Percentiles rank a stretch among this genome's conserved stretches.
phyloP scores from a whole-genome alignment of 2,888 invertebrate species.

The Drosophila imparisetae region DNA sequence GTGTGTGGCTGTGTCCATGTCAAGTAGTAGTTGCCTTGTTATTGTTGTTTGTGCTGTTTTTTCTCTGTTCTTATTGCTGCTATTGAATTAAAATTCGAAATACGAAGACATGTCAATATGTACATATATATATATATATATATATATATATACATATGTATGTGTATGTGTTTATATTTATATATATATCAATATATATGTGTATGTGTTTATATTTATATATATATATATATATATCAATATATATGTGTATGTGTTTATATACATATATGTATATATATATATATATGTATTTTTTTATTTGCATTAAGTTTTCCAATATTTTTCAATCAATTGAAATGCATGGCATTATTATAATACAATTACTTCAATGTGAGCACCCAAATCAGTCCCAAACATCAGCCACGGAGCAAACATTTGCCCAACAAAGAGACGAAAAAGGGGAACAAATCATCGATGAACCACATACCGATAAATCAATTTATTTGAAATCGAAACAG shows the following conservation, averaged over 20 bases:
- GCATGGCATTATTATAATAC: slow-evolving; percentile 10
- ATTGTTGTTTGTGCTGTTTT: slow-evolving; percentile 3
- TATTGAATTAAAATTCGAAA: slow-evolving; percentile 3
- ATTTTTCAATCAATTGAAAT: slow-evolving; percentile 12
- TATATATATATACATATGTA: too few relatives aligned
- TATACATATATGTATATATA: not conserved
- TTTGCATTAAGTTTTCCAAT: not conserved
- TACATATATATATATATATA: not conserved
- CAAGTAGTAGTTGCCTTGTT: slow-evolving; percentile 18
- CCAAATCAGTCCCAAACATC: not conserved
- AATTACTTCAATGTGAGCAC: not conserved
- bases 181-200: not conserved
- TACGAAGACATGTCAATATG: not conserved
- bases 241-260: too few relatives aligned
- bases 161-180: too few relatives aligned
- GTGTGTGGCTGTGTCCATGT: not conserved
- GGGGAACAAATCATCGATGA: slow-evolving; percentile 3
- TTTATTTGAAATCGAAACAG: not conserved
- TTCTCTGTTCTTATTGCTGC: slow-evolving; percentile 16
- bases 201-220: not conserved
- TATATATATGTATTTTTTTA: not conserved
- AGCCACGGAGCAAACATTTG: not conserved
- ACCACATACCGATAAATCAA: slow-evolving; percentile 7
- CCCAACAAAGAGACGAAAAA: not conserved
- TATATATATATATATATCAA: not conserved